These are phyloP conservation scores for Zelleria hepariella DNA, from an alignment of 2,888 invertebrate genomes.

Conservation along the genomic window DNA sequence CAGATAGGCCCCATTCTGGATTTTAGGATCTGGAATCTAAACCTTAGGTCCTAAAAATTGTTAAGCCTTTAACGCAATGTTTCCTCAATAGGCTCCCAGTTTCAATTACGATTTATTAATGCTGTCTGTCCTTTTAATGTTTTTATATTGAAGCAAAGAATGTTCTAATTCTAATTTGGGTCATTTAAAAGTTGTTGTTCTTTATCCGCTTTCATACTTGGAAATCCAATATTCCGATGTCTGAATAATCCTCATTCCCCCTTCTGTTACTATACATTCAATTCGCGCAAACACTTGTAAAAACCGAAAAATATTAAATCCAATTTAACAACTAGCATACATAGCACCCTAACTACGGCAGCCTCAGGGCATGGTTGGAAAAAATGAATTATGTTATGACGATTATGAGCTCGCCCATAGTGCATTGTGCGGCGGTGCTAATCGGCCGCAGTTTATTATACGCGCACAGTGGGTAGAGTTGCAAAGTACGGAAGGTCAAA, in stretches of 20 bases:
- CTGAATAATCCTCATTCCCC: not conserved
- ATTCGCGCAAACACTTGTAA: slow-evolving; percentile 41
- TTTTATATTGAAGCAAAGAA: too few relatives aligned
- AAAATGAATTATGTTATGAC: slow-evolving; percentile 65
- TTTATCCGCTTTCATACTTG: too few relatives aligned
- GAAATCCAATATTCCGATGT: too few relatives aligned
- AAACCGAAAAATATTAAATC: slow-evolving; percentile 68
- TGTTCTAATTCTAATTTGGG: too few relatives aligned
- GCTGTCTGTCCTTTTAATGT: too few relatives aligned
- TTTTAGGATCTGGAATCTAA: too few relatives aligned
- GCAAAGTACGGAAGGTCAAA: not conserved
- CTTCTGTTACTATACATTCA: not conserved
- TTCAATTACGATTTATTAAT: too few relatives aligned
- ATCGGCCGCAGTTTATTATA: slow-evolving; percentile 52
- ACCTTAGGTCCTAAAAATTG: too few relatives aligned
- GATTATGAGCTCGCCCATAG: slow-evolving; percentile 55
- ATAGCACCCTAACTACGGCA: slow-evolving; percentile 32
- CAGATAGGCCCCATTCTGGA: too few relatives aligned
- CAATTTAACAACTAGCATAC: slow-evolving; percentile 53
- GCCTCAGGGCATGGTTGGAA: slow-evolving; percentile 46
- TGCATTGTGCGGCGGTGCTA: slow-evolving; percentile 50
- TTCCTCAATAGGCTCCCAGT: too few relatives aligned
- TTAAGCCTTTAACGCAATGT: too few relatives aligned
- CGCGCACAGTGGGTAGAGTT: slow-evolving; percentile 24
- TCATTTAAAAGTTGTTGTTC: too few relatives aligned